Conservation (phyloP, 2,113 vertebrate species). For the Eptatretus burgeri region DNA sequence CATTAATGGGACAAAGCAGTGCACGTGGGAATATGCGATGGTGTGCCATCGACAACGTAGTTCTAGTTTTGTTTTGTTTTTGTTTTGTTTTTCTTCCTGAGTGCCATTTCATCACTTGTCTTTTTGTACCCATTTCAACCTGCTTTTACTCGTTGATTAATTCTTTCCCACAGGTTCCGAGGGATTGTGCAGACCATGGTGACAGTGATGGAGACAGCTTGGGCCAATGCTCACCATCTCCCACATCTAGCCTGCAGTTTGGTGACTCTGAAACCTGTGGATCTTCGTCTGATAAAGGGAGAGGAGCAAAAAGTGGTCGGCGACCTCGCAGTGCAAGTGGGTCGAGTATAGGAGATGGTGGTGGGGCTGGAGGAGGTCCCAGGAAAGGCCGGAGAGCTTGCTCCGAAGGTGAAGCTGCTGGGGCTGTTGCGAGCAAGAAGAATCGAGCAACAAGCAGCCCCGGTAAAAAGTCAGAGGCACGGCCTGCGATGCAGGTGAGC, state of each 20-base stretch:
- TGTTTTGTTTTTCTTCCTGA: too few relatives aligned
- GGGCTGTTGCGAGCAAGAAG: slow-evolving; percentile 1
- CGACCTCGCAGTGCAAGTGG: not conserved
- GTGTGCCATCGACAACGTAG: too few relatives aligned
- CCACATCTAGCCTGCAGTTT: slow-evolving; percentile 5
- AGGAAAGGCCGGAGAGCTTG: not conserved
- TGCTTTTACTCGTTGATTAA: too few relatives aligned
- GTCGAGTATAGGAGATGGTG: not conserved
- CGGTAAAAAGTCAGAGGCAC: not conserved
- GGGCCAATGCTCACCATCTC: not conserved
- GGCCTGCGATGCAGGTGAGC: not conserved
- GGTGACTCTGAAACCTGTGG: slow-evolving; percentile 1
- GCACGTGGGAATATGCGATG: too few relatives aligned
- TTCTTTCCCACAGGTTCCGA: not conserved
- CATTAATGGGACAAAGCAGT: too few relatives aligned
- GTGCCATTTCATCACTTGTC: too few relatives aligned
- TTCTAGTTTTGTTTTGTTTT: too few relatives aligned
- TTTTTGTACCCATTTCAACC: too few relatives aligned
- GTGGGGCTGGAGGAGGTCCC: not conserved
- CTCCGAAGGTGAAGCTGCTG: not conserved
- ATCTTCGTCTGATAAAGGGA: not conserved
- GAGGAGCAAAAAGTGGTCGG: not conserved
- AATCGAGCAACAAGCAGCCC: not conserved
- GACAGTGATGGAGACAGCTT: not conserved
- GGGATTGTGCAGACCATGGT: not conserved